These are phyloP conservation scores for Calephelis nemesis DNA, from an alignment of 1,140 invertebrate species.

Conservation along the genomic window DNA sequence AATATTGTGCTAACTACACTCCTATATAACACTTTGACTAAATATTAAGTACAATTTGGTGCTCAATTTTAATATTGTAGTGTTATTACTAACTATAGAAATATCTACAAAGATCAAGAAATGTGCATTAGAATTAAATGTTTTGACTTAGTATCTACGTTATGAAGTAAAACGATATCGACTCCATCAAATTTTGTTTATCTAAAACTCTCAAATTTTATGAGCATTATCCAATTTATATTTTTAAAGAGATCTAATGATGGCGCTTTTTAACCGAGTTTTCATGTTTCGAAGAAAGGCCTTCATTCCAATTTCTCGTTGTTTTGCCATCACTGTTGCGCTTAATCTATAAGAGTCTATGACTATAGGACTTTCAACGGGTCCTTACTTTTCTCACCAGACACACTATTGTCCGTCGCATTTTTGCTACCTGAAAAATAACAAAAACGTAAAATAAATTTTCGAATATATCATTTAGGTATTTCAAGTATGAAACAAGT, in stretches of 20 bases:
- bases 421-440: conserved; percentile 59
- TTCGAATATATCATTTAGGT: no score
- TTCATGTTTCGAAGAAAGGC: conserved; percentile 7
- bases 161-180: conserved; percentile 19
- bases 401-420: conserved; percentile 68
- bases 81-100: conserved; percentile 68
- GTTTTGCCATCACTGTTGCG: conserved; percentile 13
- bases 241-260: conserved; percentile 9
- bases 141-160: conserved; percentile 28
- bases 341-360: conserved; percentile 29
- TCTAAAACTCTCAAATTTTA: conserved; percentile 3
- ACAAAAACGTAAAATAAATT: conserved; percentile 14
- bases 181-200: neutral
- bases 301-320: neutral
- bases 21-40: conserved; percentile 73
- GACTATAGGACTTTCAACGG: conserved; percentile 57
- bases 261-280: conserved; percentile 19
- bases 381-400: conserved; percentile 48
- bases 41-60: conserved; percentile 78
- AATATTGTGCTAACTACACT: conserved; percentile 76
- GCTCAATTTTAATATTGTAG: conserved; percentile 76
- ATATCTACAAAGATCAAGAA: conserved; percentile 71
- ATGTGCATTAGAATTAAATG: conserved; percentile 54
- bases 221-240: conserved; percentile 6
- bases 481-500: no score